Conservation (phyloP, 2,113 vertebrate species). For the Mirza zaza region DNA sequence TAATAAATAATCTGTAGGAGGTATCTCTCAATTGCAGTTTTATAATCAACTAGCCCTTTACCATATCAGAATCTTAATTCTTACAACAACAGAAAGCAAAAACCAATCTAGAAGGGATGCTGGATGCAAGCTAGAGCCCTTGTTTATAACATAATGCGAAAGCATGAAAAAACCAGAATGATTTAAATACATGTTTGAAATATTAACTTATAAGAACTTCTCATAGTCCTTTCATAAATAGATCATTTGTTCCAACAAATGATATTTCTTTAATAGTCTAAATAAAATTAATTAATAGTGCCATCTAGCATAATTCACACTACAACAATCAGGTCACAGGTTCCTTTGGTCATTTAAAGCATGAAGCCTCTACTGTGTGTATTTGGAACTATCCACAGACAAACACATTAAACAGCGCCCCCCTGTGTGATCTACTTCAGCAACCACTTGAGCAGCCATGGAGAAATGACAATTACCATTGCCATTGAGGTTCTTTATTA, state of each 20-base stretch:
- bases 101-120: neutral
- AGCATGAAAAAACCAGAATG: neutral
- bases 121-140: neutral
- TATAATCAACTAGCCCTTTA: neutral
- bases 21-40: neutral
- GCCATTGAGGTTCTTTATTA: neutral
- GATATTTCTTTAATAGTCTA: neutral
- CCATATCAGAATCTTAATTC: neutral
- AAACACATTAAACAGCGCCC: slow-evolving; percentile 51
- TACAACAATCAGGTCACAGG: neutral
- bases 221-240: neutral
- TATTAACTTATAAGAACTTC: neutral
- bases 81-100: neutral
- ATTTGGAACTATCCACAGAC: neutral
- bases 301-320: neutral
- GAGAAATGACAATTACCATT: neutral
- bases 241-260: slow-evolving; percentile 4
- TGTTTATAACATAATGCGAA: neutral
- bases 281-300: slow-evolving; percentile 35
- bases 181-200: slow-evolving; percentile 11
- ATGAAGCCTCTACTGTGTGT: neutral
- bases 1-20: neutral
- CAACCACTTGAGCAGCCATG: neutral
- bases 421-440: neutral
- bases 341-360: neutral